These are phyloP conservation scores for Thunnus thynnus DNA, from an alignment of 2,113 vertebrate species.

Conservation along the genomic window DNA sequence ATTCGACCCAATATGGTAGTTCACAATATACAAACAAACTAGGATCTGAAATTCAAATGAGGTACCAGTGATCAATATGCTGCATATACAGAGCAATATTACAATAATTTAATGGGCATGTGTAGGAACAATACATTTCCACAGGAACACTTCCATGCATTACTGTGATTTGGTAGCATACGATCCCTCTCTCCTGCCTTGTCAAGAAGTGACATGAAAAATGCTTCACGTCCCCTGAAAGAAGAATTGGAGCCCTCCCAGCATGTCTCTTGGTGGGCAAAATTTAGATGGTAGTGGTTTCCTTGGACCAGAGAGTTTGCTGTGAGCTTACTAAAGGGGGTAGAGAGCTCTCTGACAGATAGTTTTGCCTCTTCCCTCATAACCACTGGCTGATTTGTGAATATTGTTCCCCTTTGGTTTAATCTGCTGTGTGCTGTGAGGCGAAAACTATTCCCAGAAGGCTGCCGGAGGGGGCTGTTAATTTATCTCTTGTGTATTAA, in stretches of 20 bases:
- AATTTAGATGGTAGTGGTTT: slow-evolving; percentile 10
- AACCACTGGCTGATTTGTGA: slow-evolving; percentile 80
- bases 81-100: not conserved
- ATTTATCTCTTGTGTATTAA: slow-evolving; percentile 84
- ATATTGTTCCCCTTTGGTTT: slow-evolving; percentile 77
- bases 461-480: slow-evolving; percentile 69
- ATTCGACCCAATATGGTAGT: not conserved
- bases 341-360: slow-evolving; percentile 61
- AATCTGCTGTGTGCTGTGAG: slow-evolving; percentile 83
- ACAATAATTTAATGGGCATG: slow-evolving; percentile 8
- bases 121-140: slow-evolving; percentile 18
- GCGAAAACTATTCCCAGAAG: slow-evolving; percentile 82
- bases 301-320: slow-evolving; percentile 5
- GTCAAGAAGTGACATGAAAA: not conserved
- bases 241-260: not conserved
- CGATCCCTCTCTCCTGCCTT: slow-evolving; percentile 4
- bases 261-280: not conserved
- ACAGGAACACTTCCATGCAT: slow-evolving; percentile 8
- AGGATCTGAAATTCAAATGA: slow-evolving; percentile 39
- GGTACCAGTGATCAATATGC: slow-evolving; percentile 8
- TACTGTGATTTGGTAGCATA: slow-evolving; percentile 24
- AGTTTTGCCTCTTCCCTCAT: slow-evolving; percentile 66
- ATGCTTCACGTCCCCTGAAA: not conserved
- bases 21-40: slow-evolving; percentile 10
- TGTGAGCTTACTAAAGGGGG: not conserved